Evolutionary conservation across 2,888 invertebrate genomes (phyloP).

Genomic region (Plebejus argus): DNA sequence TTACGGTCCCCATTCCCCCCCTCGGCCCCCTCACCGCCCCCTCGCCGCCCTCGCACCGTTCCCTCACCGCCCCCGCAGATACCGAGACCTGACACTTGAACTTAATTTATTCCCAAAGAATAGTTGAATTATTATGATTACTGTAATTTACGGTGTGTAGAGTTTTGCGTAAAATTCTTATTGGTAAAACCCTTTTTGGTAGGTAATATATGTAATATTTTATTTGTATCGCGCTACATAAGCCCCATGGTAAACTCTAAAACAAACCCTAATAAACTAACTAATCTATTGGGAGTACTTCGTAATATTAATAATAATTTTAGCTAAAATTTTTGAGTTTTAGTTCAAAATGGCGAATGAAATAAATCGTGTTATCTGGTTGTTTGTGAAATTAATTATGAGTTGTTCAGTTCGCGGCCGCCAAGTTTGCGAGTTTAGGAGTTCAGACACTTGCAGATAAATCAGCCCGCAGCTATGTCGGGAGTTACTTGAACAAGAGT

Average conservation of each 20-base stretch:
- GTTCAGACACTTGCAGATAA: constrained; percentile 40
- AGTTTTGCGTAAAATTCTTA: background rate
- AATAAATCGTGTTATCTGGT: constrained; percentile 60
- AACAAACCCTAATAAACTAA: too few species aligned
- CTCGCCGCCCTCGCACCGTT: constrained; percentile 44
- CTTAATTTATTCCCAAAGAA: constrained; percentile 64
- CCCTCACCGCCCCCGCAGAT: constrained; percentile 51
- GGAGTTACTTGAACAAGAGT: constrained; percentile 23
- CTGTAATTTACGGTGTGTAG: background rate
- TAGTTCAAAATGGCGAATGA: constrained; percentile 58
- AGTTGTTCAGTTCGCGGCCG: constrained; percentile 53
- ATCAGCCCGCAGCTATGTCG: constrained; percentile 37
- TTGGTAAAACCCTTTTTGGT: background rate
- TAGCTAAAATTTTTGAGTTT: background rate
- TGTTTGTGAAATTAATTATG: constrained; percentile 66
- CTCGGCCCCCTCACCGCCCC: constrained; percentile 44
- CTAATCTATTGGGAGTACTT: too few species aligned
- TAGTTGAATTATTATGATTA: constrained; percentile 37
- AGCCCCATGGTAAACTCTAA: too few species aligned
- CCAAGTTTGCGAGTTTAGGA: constrained; percentile 46
- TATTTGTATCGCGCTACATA: too few species aligned
- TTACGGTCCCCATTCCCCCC: constrained; percentile 55
- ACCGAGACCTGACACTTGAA: constrained; percentile 75
- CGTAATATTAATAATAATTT: background rate
- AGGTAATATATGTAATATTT: background rate